A percentile compares a stretch with the other conserved stretches of the same genome.
Evolutionary conservation across 2,797 vertebrate species (phyloP).

Genomic region (Triplophysa yarkandensis): DNA sequence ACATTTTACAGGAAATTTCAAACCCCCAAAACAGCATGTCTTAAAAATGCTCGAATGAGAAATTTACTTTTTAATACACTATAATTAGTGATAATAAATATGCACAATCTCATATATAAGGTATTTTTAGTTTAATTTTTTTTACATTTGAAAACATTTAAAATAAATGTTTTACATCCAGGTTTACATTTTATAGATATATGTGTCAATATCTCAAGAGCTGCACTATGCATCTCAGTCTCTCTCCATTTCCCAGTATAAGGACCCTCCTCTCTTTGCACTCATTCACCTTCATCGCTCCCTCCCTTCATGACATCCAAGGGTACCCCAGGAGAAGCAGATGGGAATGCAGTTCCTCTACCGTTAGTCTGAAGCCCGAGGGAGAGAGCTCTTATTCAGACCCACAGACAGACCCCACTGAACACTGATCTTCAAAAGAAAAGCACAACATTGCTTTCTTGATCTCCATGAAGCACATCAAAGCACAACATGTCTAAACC

Average conservation of each 20-base stretch:
- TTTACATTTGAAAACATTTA: not conserved
- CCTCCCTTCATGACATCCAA: slow-evolving; percentile 31
- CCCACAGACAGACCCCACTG: slow-evolving; percentile 9
- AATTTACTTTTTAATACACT: too few relatives aligned
- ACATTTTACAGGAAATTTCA: not conserved
- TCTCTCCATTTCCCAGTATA: slow-evolving; percentile 4
- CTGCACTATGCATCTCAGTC: not conserved
- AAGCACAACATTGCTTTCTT: not conserved
- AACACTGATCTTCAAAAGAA: not conserved
- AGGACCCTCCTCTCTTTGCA: slow-evolving; percentile 26
- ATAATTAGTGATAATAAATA: not conserved
- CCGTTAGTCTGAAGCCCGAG: slow-evolving; percentile 39
- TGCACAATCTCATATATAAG: not conserved
- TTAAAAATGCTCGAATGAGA: too few relatives aligned
- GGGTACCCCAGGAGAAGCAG: slow-evolving; percentile 25
- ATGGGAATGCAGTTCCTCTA: slow-evolving; percentile 31
- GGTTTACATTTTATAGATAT: not conserved
- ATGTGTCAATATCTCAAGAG: not conserved
- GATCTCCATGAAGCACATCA: slow-evolving; percentile 12
- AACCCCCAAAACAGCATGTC: not conserved
- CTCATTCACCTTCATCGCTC: slow-evolving; percentile 32
- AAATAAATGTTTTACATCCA: not conserved
- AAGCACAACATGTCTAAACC: not conserved
- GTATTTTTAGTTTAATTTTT: not conserved
- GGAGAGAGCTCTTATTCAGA: slow-evolving; percentile 40